These are phyloP conservation scores for Corvus moneduloides DNA, from an alignment of 2,113 vertebrate species.

Conservation along the genomic window DNA sequence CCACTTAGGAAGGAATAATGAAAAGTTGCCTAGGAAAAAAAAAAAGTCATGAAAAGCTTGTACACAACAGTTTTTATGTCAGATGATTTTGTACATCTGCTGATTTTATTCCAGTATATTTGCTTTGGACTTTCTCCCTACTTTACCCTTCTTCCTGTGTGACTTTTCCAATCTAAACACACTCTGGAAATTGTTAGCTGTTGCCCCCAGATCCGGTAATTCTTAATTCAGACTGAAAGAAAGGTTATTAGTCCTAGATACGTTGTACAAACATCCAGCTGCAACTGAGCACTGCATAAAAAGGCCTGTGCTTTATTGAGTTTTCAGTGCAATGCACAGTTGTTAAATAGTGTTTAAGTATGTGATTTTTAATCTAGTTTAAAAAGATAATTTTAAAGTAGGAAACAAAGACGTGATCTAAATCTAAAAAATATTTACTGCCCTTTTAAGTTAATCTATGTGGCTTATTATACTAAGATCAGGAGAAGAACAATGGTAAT, in stretches of 20 bases:
- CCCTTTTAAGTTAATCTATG: neutral
- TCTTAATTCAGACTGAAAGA: constrained; percentile 2
- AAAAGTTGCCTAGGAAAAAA: neutral
- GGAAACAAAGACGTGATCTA: neutral
- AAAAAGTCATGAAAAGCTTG: neutral
- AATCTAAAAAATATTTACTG: neutral
- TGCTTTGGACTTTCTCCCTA: constrained; percentile 4
- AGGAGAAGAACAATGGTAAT: neutral
- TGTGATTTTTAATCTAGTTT: neutral
- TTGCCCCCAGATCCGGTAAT: constrained; percentile 8
- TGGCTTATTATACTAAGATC: neutral
- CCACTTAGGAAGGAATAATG: neutral
- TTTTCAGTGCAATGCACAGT: neutral
- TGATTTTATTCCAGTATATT: constrained; percentile 3
- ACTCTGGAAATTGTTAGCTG: constrained; percentile 31
- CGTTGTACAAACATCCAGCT: neutral
- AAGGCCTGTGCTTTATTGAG: neutral
- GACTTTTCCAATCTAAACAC: constrained; percentile 30
- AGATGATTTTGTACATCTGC: constrained; percentile 20
- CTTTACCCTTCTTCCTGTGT: constrained; percentile 35
- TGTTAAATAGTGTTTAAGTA: neutral
- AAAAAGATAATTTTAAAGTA: neutral
- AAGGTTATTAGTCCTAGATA: neutral
- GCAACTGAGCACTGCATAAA: neutral
- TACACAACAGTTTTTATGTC: neutral